phyloP scores from a whole-genome alignment of 1,140 invertebrate species.

The Episyrphus balteatus region DNA sequence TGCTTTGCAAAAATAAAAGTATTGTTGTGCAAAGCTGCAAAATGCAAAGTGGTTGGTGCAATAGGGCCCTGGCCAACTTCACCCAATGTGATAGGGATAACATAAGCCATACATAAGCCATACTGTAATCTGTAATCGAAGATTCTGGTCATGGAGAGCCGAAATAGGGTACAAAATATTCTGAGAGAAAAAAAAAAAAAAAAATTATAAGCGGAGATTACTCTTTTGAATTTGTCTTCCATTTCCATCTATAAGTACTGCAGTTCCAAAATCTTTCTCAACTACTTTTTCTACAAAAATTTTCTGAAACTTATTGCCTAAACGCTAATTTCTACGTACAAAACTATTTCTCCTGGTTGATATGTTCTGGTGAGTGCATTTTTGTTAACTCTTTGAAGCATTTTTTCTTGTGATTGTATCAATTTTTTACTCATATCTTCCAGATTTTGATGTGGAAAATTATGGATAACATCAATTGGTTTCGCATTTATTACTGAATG shows the following conservation, averaged over 20 bases:
- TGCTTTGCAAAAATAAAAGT: too few relatives aligned
- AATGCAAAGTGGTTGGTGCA: too few relatives aligned
- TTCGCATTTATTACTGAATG: slow-evolving; percentile 4
- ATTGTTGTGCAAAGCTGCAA: too few relatives aligned
- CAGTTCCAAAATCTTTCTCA: not conserved
- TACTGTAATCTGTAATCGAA: too few relatives aligned
- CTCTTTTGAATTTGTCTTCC: slow-evolving; percentile 3
- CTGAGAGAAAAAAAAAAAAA: too few relatives aligned
- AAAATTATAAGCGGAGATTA: slow-evolving; percentile 3
- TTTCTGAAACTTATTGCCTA: slow-evolving; percentile 4
- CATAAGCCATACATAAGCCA: too few relatives aligned
- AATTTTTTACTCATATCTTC: not conserved
- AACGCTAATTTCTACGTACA: not conserved
- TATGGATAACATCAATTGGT: not conserved
- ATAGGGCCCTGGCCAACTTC: too few relatives aligned
- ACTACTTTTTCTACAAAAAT: not conserved
- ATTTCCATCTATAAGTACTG: not conserved
- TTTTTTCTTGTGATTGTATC: not conserved
- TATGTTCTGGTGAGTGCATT: not conserved
- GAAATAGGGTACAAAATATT: too few relatives aligned
- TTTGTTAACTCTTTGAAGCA: not conserved
- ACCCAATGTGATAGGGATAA: too few relatives aligned
- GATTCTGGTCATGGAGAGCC: too few relatives aligned
- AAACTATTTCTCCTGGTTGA: not conserved
- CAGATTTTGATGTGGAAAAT: not conserved